A percentile compares a stretch with the other conserved stretches of the same genome.
Conservation (phyloP, 2,888 invertebrate species). For the Macrosoma leucophasiata region DNA sequence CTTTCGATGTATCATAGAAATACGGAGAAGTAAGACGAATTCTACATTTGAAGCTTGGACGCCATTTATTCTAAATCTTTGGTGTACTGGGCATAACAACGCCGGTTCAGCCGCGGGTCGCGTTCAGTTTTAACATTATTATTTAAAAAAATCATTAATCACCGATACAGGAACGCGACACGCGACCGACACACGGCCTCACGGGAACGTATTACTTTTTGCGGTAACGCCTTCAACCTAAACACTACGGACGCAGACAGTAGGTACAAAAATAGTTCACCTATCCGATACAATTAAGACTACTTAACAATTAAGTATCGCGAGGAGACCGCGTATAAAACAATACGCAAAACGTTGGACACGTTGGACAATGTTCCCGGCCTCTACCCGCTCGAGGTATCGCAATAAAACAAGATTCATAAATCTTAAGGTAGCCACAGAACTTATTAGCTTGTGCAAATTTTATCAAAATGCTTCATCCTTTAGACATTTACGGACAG, state of each 20-base stretch:
- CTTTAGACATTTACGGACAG: too few relatives aligned
- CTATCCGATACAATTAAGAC: constrained; percentile 71
- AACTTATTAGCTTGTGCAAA: too few relatives aligned
- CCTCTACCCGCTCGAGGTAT: too few relatives aligned
- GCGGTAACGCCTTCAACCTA: constrained; percentile 65
- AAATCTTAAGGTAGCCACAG: too few relatives aligned
- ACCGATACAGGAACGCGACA: constrained; percentile 33
- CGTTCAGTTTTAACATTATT: constrained; percentile 25
- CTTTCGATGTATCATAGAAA: too few relatives aligned
- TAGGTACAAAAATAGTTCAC: constrained; percentile 75
- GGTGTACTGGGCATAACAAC: constrained; percentile 65
- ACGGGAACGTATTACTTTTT: constrained; percentile 48
- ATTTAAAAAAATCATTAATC: constrained; percentile 20
- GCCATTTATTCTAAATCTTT: constrained; percentile 70
- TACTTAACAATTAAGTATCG: constrained; percentile 73
- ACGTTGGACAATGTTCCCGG: too few relatives aligned
- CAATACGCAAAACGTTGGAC: too few relatives aligned
- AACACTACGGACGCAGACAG: constrained; percentile 62
- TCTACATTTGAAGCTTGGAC: constrained; percentile 43
- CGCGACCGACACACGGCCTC: constrained; percentile 44
- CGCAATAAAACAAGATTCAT: too few relatives aligned
- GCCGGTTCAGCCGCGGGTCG: constrained; percentile 43
- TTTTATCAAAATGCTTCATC: too few relatives aligned
- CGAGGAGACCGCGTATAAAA: constrained; percentile 49
- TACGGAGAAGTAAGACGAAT: constrained; percentile 36